Evolutionary conservation across 2,113 vertebrate genomes (phyloP), one percentile per base, ranked within the genome.

Genomic region (Opisthocomus hoazin): DNA sequence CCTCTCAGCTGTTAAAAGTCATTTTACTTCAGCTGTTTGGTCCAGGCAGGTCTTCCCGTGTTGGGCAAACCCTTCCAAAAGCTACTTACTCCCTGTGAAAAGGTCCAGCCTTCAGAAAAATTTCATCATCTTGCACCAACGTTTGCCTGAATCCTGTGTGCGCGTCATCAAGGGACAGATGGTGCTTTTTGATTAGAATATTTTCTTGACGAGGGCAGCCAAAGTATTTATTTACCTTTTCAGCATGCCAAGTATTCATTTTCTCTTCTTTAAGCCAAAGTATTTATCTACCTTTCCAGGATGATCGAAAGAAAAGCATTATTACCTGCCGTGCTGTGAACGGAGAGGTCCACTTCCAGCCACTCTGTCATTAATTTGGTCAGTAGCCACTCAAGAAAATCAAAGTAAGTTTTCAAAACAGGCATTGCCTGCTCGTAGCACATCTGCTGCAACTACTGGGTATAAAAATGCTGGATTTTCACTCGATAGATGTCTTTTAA

Each of bases 351-450:
- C 30, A 3, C 43, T n/a, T 58, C n/a, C 74, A 81, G 37, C 51
- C 21, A 0, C 21, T 24, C n/a, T 32, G 57, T 3, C 26, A 16
- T 13, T 36, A 36, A 29, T 54, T 63, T 3, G 22, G 11, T 7
- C 12, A 1, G 34, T 12, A 76, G 29, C 20, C 63, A 6, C 2
- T 22, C 39, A n/a, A 56, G 34, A 79, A 90, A 74, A 14, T 45
- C 16, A 32, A 74, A 74, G 30, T 10, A 66, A 36, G 6, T 24
- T 39, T 63, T 64, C 36, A 21, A 43, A 85, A 37, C 36, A 14
- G 37, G 39, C 19, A 9, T 45, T 3, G 0, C 0, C 0, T 30
- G n/a, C 30, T 32, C 13, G 6, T 29, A 20, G n/a, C 4, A 50
- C 22, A 14, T 5, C 11, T 34, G 36, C 69, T 32, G 14, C 21